Conservation (phyloP, 2,113 vertebrate genomes). For the Tretioscincus oriximinensis region DNA sequence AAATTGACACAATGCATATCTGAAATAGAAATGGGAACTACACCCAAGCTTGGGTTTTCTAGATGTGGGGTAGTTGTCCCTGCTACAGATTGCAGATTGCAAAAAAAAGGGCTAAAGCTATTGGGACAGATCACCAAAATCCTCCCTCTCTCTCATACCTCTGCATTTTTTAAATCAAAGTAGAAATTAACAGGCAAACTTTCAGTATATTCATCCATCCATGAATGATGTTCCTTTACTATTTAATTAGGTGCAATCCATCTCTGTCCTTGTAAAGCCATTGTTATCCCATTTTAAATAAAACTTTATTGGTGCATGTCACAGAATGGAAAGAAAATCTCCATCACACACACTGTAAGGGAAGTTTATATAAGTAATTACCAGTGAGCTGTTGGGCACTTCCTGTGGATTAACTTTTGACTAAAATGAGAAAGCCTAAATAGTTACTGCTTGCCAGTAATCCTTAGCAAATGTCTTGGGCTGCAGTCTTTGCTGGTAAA, state of each 20-base stretch:
- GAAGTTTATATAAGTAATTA: constrained; percentile 59
- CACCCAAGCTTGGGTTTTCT: no score
- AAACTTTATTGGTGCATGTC: constrained; percentile 25
- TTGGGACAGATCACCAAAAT: background rate
- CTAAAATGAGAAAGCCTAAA: background rate
- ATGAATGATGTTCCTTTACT: background rate
- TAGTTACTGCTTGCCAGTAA: background rate
- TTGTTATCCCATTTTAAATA: constrained; percentile 42
- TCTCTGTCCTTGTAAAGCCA: constrained; percentile 5
- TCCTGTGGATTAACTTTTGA: constrained; percentile 35
- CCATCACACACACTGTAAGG: constrained; percentile 20
- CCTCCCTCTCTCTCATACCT: background rate
- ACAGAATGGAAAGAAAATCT: constrained; percentile 8
- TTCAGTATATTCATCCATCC: constrained; percentile 13
- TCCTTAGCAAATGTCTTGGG: background rate
- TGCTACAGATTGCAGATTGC: constrained; percentile 1
- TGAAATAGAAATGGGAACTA: no score
- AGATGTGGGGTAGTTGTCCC: no score
- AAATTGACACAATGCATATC: background rate
- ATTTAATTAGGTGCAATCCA: constrained; percentile 60
- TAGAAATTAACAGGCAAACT: background rate
- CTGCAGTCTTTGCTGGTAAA: fast-evolving
- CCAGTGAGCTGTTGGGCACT: constrained; percentile 37
- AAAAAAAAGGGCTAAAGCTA: background rate
- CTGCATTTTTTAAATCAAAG: background rate